These are phyloP conservation scores for Terrapene triunguis DNA, from an alignment of 2,113 vertebrate species.

Conservation along the genomic window DNA sequence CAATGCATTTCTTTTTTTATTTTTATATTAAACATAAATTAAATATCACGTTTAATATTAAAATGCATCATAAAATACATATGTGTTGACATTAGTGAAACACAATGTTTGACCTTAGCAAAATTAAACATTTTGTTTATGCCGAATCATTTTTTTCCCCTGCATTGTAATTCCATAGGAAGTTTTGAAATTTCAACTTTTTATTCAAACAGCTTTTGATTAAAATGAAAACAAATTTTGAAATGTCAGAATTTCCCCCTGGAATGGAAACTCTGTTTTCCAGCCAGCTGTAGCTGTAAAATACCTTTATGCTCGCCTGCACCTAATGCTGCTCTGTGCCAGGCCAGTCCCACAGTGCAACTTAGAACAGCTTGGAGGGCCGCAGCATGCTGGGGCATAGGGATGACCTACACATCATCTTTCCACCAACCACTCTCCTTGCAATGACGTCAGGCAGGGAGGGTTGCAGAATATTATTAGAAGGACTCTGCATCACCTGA, in stretches of 20 bases:
- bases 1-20: neutral
- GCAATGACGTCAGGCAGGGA: neutral
- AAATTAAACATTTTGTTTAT: neutral
- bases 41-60: neutral
- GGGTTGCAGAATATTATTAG: neutral
- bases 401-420: neutral
- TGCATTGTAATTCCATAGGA: neutral
- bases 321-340: neutral
- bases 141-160: neutral
- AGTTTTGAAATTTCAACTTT: neutral
- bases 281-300: neutral
- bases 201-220: neutral
- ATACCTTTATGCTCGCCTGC: neutral
- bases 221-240: neutral
- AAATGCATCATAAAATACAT: no score
- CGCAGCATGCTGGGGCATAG: neutral
- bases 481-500: neutral
- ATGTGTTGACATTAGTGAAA: neutral
- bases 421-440: neutral
- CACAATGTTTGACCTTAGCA: neutral
- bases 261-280: neutral
- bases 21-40: neutral
- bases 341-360: neutral
- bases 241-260: neutral
- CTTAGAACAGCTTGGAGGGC: neutral